A percentile compares a stretch with the other conserved stretches of the same genome.
Evolutionary conservation across 2,888 invertebrate genomes (phyloP).

Genomic region (Andrena flavipes): DNA sequence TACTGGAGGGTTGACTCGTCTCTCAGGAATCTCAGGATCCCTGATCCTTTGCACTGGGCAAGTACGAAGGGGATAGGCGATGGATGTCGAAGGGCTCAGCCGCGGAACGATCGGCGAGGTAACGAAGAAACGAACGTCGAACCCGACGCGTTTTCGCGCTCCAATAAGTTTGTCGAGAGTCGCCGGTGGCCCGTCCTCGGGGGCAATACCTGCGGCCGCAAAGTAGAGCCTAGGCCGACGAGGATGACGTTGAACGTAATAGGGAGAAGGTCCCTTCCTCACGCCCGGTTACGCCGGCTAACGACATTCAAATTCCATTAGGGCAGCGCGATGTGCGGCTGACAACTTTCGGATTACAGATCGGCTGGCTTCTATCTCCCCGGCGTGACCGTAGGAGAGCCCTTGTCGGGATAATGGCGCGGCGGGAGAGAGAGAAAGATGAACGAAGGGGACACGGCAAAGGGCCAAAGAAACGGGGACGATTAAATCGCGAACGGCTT

Average conservation of each 20-base stretch:
- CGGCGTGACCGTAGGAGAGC: constrained; percentile 30
- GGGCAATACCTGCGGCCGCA: constrained; percentile 53
- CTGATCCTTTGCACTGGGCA: not conserved
- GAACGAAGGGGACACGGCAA: constrained; percentile 1
- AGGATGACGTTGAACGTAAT: constrained; percentile 63
- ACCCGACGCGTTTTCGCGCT: constrained; percentile 63
- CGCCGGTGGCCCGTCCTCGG: constrained; percentile 18
- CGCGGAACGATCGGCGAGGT: not conserved
- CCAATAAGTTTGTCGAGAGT: constrained; percentile 60
- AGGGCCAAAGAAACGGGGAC: constrained; percentile 34
- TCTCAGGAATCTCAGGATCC: not conserved
- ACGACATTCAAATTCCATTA: constrained; percentile 83
- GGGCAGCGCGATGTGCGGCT: constrained; percentile 74
- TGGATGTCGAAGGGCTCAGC: not conserved
- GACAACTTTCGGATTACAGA: constrained; percentile 76
- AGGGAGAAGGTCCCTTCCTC: constrained; percentile 79
- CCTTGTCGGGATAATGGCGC: constrained; percentile 54
- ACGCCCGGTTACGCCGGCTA: constrained; percentile 82
- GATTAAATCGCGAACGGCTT: constrained; percentile 50
- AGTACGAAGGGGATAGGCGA: not conserved
- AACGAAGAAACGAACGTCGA: constrained; percentile 37
- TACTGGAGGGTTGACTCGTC: not conserved
- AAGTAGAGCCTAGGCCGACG: not conserved
- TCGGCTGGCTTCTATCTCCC: constrained; percentile 39
- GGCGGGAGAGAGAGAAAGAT: not conserved